Conservation (phyloP, 2,888 invertebrate genomes). For the Hymenopus coronatus region DNA sequence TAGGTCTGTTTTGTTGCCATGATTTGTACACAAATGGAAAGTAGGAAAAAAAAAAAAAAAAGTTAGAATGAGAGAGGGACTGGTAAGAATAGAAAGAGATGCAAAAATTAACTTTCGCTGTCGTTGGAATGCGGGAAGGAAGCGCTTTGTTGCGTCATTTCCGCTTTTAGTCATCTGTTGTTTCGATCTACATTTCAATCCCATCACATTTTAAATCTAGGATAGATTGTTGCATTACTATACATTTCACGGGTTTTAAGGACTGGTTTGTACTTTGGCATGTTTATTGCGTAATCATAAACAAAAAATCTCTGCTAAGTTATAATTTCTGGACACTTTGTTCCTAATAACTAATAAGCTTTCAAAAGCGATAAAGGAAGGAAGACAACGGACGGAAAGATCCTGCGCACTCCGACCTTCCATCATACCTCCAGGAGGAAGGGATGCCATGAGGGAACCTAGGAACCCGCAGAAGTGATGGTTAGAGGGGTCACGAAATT, state of each 20-base stretch:
- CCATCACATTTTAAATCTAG: background rate
- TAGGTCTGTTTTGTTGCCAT: background rate
- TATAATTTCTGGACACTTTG: too few relatives aligned
- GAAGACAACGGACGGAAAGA: too few relatives aligned
- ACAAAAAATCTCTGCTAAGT: too few relatives aligned
- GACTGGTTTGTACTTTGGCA: too few relatives aligned
- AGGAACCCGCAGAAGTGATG: too few relatives aligned
- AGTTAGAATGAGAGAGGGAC: background rate
- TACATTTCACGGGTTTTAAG: background rate
- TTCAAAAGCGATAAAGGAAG: too few relatives aligned
- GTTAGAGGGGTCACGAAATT: too few relatives aligned
- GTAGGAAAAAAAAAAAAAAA: background rate
- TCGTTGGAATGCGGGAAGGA: slow-evolving; percentile 26
- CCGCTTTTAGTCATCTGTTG: background rate
- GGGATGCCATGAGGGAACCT: too few relatives aligned
- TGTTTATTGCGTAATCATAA: too few relatives aligned
- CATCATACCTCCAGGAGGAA: too few relatives aligned
- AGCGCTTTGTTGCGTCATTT: slow-evolving; percentile 14
- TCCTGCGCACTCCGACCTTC: too few relatives aligned
- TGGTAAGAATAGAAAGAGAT: background rate
- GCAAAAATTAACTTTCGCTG: slow-evolving; percentile 17
- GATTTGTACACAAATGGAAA: background rate
- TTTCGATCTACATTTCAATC: background rate
- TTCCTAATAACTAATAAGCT: too few relatives aligned
- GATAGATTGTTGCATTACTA: background rate